phyloP scores from a whole-genome alignment of 2,797 vertebrate species.

The Pangasius krempfi region DNA sequence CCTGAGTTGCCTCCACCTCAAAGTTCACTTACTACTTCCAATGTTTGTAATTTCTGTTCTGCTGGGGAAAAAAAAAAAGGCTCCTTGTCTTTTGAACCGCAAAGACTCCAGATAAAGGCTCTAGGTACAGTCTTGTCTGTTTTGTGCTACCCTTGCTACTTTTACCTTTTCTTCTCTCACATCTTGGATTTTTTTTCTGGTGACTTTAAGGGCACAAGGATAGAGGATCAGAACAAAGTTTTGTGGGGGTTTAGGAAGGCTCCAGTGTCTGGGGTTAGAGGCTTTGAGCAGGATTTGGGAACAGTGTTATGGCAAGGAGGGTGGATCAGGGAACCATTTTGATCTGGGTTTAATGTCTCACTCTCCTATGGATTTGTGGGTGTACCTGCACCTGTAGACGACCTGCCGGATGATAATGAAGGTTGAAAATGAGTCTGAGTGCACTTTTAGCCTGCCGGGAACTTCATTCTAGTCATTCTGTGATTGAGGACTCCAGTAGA shows the following conservation, averaged over 20 bases:
- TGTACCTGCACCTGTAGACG: conserved; percentile 63
- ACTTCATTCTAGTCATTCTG: background rate
- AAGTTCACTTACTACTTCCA: conserved; percentile 69
- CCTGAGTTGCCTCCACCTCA: conserved; percentile 60
- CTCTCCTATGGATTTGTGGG: conserved; percentile 66
- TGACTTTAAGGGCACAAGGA: conserved; percentile 1
- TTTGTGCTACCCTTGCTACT: background rate
- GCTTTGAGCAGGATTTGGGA: conserved; percentile 17
- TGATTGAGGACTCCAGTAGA: background rate
- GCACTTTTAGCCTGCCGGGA: background rate
- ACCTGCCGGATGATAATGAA: conserved; percentile 4
- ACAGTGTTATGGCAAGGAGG: conserved; percentile 53
- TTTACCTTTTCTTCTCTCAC: conserved; percentile 55
- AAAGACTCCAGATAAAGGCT: conserved; percentile 66
- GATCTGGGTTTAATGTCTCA: conserved; percentile 71
- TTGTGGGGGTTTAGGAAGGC: conserved; percentile 21
- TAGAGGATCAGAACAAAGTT: conserved; percentile 8
- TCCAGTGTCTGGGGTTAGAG: background rate
- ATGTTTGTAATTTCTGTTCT: conserved; percentile 65
- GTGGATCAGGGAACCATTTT: conserved; percentile 67
- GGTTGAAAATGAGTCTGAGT: background rate
- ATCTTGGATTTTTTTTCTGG: conserved; percentile 56
- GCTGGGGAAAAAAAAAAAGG: conserved; percentile 53
- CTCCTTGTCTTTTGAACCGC: conserved; percentile 70
- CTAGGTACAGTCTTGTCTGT: conserved; percentile 64